Evolutionary conservation across 2,888 invertebrate species (phyloP).

Genomic region (Dicyrtoma fusca): DNA sequence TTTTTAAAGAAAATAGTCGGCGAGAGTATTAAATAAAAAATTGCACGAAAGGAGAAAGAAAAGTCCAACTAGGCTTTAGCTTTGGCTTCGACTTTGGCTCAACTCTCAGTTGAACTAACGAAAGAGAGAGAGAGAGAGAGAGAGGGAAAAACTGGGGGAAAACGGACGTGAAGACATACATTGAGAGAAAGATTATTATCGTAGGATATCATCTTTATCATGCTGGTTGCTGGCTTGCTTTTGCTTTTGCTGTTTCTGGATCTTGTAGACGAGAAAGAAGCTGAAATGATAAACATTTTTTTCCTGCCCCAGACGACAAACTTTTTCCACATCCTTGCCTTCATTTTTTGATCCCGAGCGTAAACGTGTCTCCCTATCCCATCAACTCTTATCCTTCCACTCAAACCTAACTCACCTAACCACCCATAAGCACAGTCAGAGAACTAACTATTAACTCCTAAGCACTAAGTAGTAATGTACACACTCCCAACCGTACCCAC

Average conservation of each 20-base stretch:
- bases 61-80: no score
- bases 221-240: no score
- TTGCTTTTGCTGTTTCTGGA: neutral
- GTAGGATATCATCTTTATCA: conserved; percentile 45
- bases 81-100: neutral
- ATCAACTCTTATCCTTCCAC: neutral
- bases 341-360: conserved; percentile 15
- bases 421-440: no score
- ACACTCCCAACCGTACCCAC: no score
- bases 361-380: conserved; percentile 6
- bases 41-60: no score
- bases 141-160: conserved; percentile 2
- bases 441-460: no score
- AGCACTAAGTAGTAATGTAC: no score
- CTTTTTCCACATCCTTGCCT: conserved; percentile 31
- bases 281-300: conserved; percentile 43
- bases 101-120: neutral
- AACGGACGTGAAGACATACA: conserved; percentile 16
- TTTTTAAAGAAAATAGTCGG: no score
- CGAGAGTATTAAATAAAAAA: no score
- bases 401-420: neutral
- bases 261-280: conserved; percentile 20
- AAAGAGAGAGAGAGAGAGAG: no score
- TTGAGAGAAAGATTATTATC: conserved; percentile 43
- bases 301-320: conserved; percentile 14